Conservation (phyloP, 2,888 invertebrate species). For the Drosophila bunnanda region DNA sequence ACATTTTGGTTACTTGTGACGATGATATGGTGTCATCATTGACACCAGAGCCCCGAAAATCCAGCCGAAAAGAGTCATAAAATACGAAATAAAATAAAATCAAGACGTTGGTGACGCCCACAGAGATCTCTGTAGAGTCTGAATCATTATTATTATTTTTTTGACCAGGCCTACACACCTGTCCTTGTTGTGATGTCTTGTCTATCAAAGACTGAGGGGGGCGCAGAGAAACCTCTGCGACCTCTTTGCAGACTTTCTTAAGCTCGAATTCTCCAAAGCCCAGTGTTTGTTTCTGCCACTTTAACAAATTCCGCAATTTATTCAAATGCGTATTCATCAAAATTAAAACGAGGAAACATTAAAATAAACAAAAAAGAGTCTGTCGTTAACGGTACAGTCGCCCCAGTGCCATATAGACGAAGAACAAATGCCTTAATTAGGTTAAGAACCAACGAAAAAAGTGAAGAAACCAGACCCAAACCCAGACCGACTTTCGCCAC, state of each 20-base stretch:
- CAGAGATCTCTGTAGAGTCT: constrained; percentile 6
- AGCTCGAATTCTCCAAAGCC: not conserved
- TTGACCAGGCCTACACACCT: constrained; percentile 58
- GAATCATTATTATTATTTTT: constrained; percentile 29
- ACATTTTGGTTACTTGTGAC: constrained; percentile 22
- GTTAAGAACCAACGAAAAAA: constrained; percentile 18
- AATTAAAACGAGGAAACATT: not conserved
- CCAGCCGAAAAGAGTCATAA: constrained; percentile 31
- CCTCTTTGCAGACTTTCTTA: constrained; percentile 14
- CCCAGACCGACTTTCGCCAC: constrained; percentile 27
- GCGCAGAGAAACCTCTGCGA: constrained; percentile 1
- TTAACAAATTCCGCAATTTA: constrained; percentile 10
- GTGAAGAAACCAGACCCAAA: not conserved
- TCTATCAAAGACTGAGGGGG: not conserved
- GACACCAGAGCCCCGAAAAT: constrained; percentile 56
- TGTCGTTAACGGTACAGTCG: constrained; percentile 21
- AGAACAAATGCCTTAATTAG: constrained; percentile 42
- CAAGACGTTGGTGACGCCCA: constrained; percentile 36
- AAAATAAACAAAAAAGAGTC: not conserved
- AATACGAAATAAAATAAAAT: constrained; percentile 38
- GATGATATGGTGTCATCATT: constrained; percentile 73
- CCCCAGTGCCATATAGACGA: constrained; percentile 19
- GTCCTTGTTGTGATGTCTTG: constrained; percentile 52
- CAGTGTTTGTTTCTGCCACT: constrained; percentile 1
- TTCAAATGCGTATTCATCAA: constrained; percentile 28